Percentiles rank a stretch among this genome's conserved stretches.
These are phyloP conservation scores for Rhopalosiphum maidis DNA, from an alignment of 1,140 invertebrate species.

Conservation along the genomic window DNA sequence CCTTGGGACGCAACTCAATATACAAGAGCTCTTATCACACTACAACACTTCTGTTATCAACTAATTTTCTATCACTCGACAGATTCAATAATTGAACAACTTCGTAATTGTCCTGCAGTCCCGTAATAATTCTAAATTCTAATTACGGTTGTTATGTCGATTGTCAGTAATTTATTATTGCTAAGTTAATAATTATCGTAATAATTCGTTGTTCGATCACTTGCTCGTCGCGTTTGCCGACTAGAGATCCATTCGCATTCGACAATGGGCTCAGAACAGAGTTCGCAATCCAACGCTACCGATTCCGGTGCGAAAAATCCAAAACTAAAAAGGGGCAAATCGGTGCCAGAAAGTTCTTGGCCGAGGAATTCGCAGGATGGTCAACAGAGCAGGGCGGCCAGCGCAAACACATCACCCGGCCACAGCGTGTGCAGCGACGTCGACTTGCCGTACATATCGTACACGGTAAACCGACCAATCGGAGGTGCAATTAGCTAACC, in stretches of 20 bases:
- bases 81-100: too few species aligned
- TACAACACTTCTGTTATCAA: too few species aligned
- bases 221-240: too few species aligned
- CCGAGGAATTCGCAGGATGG: conserved; percentile 59
- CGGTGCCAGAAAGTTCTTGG: conserved; percentile 59
- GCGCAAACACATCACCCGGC: conserved; percentile 73
- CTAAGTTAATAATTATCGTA: background rate
- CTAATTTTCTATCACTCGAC: too few species aligned
- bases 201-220: background rate
- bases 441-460: conserved; percentile 93
- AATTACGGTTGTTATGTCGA: too few species aligned
- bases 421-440: conserved; percentile 87
- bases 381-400: conserved; percentile 63
- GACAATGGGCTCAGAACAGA: conserved; percentile 61
- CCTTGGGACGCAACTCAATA: background rate
- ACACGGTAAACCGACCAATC: conserved; percentile 90
- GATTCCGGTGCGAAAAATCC: conserved; percentile 33
- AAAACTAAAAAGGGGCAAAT: conserved; percentile 58
- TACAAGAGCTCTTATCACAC: background rate
- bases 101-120: too few species aligned
- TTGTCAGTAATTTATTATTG: too few species aligned
- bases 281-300: conserved; percentile 55
- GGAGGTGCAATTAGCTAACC: conserved; percentile 67
- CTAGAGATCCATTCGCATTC: background rate
- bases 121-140: too few species aligned